Base-by-base conservation (phyloP, 2,888 invertebrate genomes). In the Micropterix aruncella region DNA sequence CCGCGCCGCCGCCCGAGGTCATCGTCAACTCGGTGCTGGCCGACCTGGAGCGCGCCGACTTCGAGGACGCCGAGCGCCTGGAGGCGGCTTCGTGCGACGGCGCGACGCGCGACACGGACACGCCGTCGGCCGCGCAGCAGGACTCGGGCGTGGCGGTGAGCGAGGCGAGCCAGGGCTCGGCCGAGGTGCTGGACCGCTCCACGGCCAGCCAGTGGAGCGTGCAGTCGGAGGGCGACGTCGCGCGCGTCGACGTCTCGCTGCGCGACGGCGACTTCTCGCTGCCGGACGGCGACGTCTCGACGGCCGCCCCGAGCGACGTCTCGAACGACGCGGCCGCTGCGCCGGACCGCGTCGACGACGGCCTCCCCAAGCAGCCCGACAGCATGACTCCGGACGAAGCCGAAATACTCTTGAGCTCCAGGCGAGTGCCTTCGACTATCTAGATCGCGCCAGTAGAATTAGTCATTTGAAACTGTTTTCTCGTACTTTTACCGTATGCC, bases 311-410 rank as follows among this genome's bases (percentile, higher is more conserved):
- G 45, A 44, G 52, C 55, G n/a, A n/a, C n/a, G n/a, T n/a, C n/a
- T 43, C 59, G 56, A 46, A 50, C 38, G 51, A 47, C 43, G 73
- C 74, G 46, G 73, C 74, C 47, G 70, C 73, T 42, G 56, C 74
- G 46, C 75, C 75, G 55, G 75, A 75, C 53, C 73, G 71, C 15
- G 71, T 70, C 51, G 74, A 69, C 47, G 66, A 65, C 27, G 12
- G 27, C 12, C 27, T 27, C 12, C 5, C 12, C 12, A 27, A 27
- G 12, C 69, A 69, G 58, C 72, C 61, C 52, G 74, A 60, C 65
- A 75, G 62, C 60, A 78, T 59, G 89, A 90, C 90, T 52, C 82
- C 88, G 44, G 87, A 87, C 57, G 91, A 91, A 64, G 90, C 89
- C 12, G 88, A 90, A 62, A 81, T 84, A 66, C 70, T 91, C 58